Base-by-base conservation (phyloP, 2,797 vertebrate species). In the Fundulus diaphanus region DNA sequence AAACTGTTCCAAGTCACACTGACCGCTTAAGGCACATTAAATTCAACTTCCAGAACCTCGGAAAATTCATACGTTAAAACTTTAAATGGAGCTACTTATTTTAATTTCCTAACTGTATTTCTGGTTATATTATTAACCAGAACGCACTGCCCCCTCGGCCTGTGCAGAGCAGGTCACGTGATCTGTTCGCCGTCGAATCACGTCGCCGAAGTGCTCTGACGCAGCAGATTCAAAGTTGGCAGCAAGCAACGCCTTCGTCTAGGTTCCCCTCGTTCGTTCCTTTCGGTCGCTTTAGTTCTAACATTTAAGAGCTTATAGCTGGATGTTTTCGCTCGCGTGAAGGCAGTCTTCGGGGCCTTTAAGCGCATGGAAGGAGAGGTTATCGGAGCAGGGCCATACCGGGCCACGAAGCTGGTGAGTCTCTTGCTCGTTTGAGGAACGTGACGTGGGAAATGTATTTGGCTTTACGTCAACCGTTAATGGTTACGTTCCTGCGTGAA, bases 321-420 rank as follows among this genome's bases (percentile, higher is more conserved):
- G 33, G n/a, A 92, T 91, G 89, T 79, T 80, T 82, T 70, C 40
- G 7, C 3, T 67, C 1, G 5, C 69, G 44, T 78, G 22, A 83
- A 44, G 31, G 0, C 7, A 16, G 3, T 13, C 63, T 74, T 48
- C 0, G 2, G 8, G 8, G 0, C 3, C 54, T 63, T 6, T 66
- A 7, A 66, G 35, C 57, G 31, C 63, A 93, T 93, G 92, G 92
- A 91, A 13, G 90, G 90, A 7, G 72, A 80, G 84, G 90, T 93
- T 18, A 95, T 97, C 42, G 96, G 96, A 0, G 92, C 97, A 0
- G 96, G 97, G 33, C 97, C 97, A 0, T 97, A 97, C 91, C 92
- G 97, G 52, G 97, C 97, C 11, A 97, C 97, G 3, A 96, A 93
- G 48, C 92, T 97, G 96, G 97, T 97, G 87, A 97, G 96, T 93